These are phyloP conservation scores for Dipodomys stephensi DNA, from an alignment of 2,113 vertebrate genomes.

Conservation along the genomic window DNA sequence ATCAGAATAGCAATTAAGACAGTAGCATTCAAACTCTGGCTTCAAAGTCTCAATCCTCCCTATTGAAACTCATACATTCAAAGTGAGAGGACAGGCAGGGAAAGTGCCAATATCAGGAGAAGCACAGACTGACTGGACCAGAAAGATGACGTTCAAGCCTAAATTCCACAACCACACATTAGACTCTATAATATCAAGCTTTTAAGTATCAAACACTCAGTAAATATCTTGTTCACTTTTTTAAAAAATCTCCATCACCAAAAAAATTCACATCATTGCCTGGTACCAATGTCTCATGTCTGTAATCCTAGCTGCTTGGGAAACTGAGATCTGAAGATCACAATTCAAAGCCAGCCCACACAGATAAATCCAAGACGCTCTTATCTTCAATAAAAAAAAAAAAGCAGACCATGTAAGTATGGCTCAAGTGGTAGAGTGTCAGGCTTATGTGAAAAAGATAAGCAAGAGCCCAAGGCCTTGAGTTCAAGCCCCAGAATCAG, in stretches of 20 bases:
- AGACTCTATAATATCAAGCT: neutral
- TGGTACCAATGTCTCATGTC: too few species aligned
- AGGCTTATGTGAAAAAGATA: too few species aligned
- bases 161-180: neutral
- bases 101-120: neutral
- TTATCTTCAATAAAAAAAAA: too few species aligned
- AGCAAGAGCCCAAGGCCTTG: too few species aligned
- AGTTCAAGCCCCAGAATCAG: too few species aligned
- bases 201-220: neutral
- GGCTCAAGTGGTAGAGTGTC: too few species aligned
- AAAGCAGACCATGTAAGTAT: too few species aligned
- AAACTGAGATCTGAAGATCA: too few species aligned
- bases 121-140: neutral
- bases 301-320: too few species aligned
- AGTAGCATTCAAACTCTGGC: neutral
- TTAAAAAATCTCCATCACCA: neutral
- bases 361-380: too few species aligned
- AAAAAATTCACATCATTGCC: neutral
- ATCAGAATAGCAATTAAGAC: neutral
- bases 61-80: neutral
- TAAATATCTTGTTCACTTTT: neutral
- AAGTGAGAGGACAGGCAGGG: neutral
- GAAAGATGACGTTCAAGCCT: neutral
- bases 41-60: neutral
- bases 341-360: too few species aligned